These are phyloP conservation scores for Pogonognathellus flavescens DNA, from an alignment of 1,140 invertebrate species.

Conservation along the genomic window DNA sequence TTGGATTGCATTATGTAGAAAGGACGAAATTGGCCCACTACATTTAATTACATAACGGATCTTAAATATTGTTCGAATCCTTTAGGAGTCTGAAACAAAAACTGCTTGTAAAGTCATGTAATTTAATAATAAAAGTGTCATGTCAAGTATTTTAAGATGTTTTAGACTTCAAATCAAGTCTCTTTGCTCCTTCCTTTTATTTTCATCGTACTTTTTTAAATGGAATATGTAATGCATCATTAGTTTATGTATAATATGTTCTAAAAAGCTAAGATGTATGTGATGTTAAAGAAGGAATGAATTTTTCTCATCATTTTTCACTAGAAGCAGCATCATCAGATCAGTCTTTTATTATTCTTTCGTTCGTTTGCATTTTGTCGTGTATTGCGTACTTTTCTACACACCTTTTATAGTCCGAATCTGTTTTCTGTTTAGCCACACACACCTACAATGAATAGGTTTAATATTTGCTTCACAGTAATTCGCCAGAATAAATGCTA, in stretches of 20 bases:
- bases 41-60: not conserved
- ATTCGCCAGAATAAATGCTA: no score
- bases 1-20: not conserved
- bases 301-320: not conserved
- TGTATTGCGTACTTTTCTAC: not conserved
- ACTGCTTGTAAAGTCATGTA: conserved; percentile 48
- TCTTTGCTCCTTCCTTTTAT: no score
- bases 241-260: no score
- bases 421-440: not conserved
- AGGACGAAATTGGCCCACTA: conserved; percentile 2
- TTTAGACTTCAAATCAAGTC: not conserved
- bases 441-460: not conserved
- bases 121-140: conserved; percentile 46
- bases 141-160: not conserved
- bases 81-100: conserved; percentile 18
- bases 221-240: no score
- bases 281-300: not conserved
- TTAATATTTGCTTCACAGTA: no score
- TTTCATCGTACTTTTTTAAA: no score
- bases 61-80: conserved; percentile 17
- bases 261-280: no score
- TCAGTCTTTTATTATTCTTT: conserved; percentile 48
- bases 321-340: conserved; percentile 49
- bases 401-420: not conserved
- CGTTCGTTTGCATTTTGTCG: conserved; percentile 41